Base-by-base conservation (phyloP, 1,140 invertebrate species). In the Megalopta genalis region DNA sequence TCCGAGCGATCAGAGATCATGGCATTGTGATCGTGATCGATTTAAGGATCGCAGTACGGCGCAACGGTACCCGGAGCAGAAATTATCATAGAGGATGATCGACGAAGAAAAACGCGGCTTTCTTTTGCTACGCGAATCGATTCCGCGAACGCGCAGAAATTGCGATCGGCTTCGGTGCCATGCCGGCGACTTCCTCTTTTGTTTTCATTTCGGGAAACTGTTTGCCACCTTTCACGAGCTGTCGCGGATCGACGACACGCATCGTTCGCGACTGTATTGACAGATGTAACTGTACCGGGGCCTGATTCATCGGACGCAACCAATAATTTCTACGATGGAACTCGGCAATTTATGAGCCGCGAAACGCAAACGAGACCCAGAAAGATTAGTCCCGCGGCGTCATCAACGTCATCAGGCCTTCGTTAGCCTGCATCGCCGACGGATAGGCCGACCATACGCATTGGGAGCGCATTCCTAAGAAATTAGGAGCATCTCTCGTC, bases 401-500 rank as follows among this genome's bases (percentile, higher is more conserved):
- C 32, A 21, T 18, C 12, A 63, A 27, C 60, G 14, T 14, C 27
- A 18, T 16, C 60, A 18, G 60, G 14, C 49, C 27, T 16, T 27
- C 16, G 27, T 27, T 27, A 63, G 16, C 27, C 16, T 6, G 16
- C 14, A 7, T 63, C 32, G 18, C 4, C 14, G 14, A 6, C 49
- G 16, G 5, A 3, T 2, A 5, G 16, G 6, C 3, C 18, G 0
- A 5, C 6, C 49, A 14, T 21, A 14, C 5, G n/a, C n/a, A 4
- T 3, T 6, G 16, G 49, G 49, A 5, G 39, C 18, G 54, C 27
- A 62, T 69, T 69, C 27, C 14, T 46, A 23, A n/a, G 32, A 23
- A 60, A 67, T 69, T 69, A 23, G 32, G 18, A 5, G 37, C 25
- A 16, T 66, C 21, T 59, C 21, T 39, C 65, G 65, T 77, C 69